Conservation (phyloP, 2,113 vertebrate species). For the Patagioenas fasciata region DNA sequence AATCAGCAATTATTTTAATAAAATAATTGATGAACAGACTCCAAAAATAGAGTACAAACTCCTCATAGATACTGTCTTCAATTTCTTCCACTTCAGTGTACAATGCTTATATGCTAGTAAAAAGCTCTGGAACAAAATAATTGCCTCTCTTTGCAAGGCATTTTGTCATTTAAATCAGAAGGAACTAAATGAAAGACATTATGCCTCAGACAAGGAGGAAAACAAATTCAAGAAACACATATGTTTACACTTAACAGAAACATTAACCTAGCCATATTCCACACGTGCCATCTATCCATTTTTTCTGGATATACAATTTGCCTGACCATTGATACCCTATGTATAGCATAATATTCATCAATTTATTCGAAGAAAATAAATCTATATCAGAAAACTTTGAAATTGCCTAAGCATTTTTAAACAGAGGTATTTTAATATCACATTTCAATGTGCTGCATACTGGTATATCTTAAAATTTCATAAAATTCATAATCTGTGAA, state of each 20-base stretch:
- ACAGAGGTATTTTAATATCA: not conserved
- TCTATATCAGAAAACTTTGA: not conserved
- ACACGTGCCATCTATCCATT: not conserved
- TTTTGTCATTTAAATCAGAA: not conserved
- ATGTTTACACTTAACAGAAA: not conserved
- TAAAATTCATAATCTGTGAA: not conserved
- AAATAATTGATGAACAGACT: not conserved
- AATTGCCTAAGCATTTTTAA: not conserved
- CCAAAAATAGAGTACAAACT: not conserved
- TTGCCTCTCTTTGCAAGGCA: not conserved
- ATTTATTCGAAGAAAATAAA: not conserved
- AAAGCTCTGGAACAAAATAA: not conserved
- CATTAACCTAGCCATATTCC: not conserved
- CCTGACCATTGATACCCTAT: not conserved
- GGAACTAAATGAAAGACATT: not conserved
- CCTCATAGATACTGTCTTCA: not conserved
- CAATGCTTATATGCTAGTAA: not conserved
- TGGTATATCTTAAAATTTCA: not conserved
- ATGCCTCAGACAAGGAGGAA: not conserved
- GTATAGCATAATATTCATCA: not conserved
- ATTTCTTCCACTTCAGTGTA: not conserved
- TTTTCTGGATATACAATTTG: not conserved
- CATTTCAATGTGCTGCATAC: not conserved
- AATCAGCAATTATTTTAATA: not conserved
- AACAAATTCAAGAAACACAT: not conserved